Evolutionary conservation across 92 coral and sea anemone species (phyloP).

Genomic region (Parazoanthus atlanticus): DNA sequence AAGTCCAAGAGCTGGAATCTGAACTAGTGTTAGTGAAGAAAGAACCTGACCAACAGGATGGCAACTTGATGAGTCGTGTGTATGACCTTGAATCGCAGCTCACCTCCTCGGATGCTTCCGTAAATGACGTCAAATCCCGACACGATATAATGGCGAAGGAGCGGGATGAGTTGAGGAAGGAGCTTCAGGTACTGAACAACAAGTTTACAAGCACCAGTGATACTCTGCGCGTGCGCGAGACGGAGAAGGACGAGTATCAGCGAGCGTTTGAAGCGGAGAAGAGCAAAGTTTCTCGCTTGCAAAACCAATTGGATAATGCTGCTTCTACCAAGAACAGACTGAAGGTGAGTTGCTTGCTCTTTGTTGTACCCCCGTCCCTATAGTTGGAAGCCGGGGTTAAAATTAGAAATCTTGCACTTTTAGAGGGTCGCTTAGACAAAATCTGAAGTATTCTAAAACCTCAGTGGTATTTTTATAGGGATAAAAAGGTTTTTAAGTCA

Average conservation of each 20-base stretch:
- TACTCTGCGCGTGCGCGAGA: constrained; percentile 58
- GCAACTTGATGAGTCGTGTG: constrained; percentile 66
- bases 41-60: constrained; percentile 69
- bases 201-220: constrained; percentile 60
- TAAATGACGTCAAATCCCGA: constrained; percentile 64
- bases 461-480: not conserved
- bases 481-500: too few relatives aligned
- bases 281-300: constrained; percentile 66
- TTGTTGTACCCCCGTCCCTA: not conserved
- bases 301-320: constrained; percentile 71
- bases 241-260: constrained; percentile 70
- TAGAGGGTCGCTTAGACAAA: too few relatives aligned
- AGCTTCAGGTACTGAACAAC: constrained; percentile 59
- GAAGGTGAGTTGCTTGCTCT: constrained; percentile 30
- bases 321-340: constrained; percentile 65
- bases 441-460: not conserved
- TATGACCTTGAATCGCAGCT: constrained; percentile 76
- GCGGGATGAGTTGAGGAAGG: constrained; percentile 79
- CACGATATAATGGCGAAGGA: constrained; percentile 66
- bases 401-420: too few relatives aligned
- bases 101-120: constrained; percentile 58
- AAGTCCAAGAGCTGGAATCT: constrained; percentile 73
- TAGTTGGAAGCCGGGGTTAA: too few relatives aligned
- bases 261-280: constrained; percentile 57
- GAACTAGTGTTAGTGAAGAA: constrained; percentile 72